Evolutionary conservation across 1,140 invertebrate species (phyloP).

Genomic region (Drosophila grimshawi): DNA sequence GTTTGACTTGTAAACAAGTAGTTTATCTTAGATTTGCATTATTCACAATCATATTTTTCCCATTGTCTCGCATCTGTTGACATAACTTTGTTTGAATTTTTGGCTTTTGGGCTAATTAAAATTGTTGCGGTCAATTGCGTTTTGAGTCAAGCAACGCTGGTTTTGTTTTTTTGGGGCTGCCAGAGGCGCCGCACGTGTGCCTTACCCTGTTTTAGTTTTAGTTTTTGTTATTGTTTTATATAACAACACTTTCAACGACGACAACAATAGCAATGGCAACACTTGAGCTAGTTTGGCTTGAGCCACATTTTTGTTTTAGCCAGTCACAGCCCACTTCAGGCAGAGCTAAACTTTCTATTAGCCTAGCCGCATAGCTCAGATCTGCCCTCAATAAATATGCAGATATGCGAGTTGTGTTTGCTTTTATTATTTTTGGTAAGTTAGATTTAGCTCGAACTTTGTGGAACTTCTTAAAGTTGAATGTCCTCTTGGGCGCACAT

Average conservation of each 20-base stretch:
- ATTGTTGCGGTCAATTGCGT: slow-evolving; percentile 64
- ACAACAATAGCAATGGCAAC: slow-evolving; percentile 17
- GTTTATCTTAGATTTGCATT: not conserved
- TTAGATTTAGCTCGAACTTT: not conserved
- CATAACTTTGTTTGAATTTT: slow-evolving; percentile 51
- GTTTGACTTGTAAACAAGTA: slow-evolving; percentile 1
- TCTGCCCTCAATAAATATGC: slow-evolving; percentile 21
- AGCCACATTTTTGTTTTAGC: slow-evolving; percentile 5
- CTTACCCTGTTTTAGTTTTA: slow-evolving; percentile 27
- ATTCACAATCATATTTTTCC: slow-evolving; percentile 26
- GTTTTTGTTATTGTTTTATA: slow-evolving; percentile 21
- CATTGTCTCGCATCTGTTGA: slow-evolving; percentile 44
- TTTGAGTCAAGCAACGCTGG: slow-evolving; percentile 33
- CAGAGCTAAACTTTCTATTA: slow-evolving; percentile 31
- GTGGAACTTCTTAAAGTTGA: slow-evolving; percentile 61
- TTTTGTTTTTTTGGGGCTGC: not conserved
- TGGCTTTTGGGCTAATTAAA: slow-evolving; percentile 45
- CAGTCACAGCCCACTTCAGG: slow-evolving; percentile 1
- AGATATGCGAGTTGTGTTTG: not conserved
- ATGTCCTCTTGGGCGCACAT: slow-evolving; percentile 52
- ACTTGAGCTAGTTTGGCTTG: slow-evolving; percentile 48
- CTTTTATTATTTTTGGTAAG: not conserved
- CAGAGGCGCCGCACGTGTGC: not conserved
- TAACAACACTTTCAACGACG: slow-evolving; percentile 43
- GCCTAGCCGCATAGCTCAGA: slow-evolving; percentile 7